A percentile compares a stretch with the other conserved stretches of the same genome.
Conservation (phyloP, 1,140 invertebrate species). For the Aplysia californica region DNA sequence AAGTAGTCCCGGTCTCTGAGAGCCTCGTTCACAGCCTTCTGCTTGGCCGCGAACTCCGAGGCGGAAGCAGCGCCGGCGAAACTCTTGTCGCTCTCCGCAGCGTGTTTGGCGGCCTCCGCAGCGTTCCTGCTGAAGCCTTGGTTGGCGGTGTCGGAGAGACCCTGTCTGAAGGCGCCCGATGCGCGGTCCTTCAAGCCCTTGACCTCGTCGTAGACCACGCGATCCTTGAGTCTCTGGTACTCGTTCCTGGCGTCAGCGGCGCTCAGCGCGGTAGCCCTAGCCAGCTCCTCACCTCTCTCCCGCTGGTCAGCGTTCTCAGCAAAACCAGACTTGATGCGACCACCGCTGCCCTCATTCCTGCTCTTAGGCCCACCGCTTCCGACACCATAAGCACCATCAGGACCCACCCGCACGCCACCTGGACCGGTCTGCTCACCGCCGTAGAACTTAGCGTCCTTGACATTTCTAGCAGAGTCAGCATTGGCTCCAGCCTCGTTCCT, state of each 20-base stretch:
- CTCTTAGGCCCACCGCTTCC: neutral
- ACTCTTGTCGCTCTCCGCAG: conserved; percentile 18
- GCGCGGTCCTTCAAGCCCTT: conserved; percentile 28
- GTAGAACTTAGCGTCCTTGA: conserved; percentile 33
- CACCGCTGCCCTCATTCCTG: conserved; percentile 25
- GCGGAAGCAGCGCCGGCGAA: conserved; percentile 22
- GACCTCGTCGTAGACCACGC: conserved; percentile 24
- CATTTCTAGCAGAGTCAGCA: conserved; percentile 13
- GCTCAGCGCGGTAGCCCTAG: conserved; percentile 6
- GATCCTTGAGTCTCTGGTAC: conserved; percentile 27
- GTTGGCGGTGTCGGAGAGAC: conserved; percentile 20
- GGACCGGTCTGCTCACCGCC: conserved; percentile 12
- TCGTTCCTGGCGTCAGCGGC: conserved; percentile 25
- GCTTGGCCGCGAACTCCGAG: conserved; percentile 9
- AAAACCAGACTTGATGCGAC: conserved; percentile 20
- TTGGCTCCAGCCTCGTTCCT: conserved; percentile 23
- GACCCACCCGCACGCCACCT: neutral
- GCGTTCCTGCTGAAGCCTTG: conserved; percentile 29
- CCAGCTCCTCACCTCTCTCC: conserved; percentile 23
- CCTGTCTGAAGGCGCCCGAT: conserved; percentile 28
- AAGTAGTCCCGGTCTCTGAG: conserved; percentile 27
- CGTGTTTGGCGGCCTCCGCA: conserved; percentile 28
- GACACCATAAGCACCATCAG: neutral
- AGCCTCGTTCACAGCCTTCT: conserved; percentile 26
- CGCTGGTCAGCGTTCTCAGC: conserved; percentile 26